A percentile compares a stretch with the other conserved stretches of the same genome.
phyloP scores from a whole-genome alignment of 2,797 vertebrate genomes.

The Falco peregrinus region DNA sequence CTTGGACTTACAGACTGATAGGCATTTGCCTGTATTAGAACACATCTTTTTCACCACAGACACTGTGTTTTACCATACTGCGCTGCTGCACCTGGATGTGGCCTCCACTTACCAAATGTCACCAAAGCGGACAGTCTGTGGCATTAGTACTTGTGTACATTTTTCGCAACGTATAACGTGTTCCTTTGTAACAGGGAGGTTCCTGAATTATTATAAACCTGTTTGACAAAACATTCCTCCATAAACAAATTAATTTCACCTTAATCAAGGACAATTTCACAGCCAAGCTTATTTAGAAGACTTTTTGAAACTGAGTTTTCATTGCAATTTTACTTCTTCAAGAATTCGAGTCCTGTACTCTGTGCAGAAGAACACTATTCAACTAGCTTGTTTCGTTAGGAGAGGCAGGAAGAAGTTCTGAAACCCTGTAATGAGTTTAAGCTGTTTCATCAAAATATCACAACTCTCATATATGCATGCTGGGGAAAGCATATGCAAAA shows the following conservation, averaged over 20 bases:
- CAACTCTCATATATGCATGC: not conserved
- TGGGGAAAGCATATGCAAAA: slow-evolving; percentile 28
- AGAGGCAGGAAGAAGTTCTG: not conserved
- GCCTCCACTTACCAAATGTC: not conserved
- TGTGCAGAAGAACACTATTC: not conserved
- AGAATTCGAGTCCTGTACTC: not conserved
- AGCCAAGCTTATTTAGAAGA: not conserved
- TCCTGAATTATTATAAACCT: not conserved
- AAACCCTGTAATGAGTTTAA: not conserved
- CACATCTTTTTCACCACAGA: not conserved
- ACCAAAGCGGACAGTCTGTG: not conserved
- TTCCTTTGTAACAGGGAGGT: not conserved
- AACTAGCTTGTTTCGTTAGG: not conserved
- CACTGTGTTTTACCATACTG: not conserved
- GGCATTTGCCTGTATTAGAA: not conserved
- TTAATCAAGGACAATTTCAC: not conserved
- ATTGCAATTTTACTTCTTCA: not conserved
- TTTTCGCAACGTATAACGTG: not conserved
- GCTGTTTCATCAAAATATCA: not conserved
- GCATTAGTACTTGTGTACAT: not conserved
- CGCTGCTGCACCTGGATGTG: not conserved
- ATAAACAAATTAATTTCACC: not conserved
- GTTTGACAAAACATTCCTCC: not conserved
- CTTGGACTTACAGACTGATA: not conserved
- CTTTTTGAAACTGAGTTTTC: not conserved